Base-by-base conservation (phyloP, 1,140 invertebrate genomes). In the Brachionus angularis region DNA sequence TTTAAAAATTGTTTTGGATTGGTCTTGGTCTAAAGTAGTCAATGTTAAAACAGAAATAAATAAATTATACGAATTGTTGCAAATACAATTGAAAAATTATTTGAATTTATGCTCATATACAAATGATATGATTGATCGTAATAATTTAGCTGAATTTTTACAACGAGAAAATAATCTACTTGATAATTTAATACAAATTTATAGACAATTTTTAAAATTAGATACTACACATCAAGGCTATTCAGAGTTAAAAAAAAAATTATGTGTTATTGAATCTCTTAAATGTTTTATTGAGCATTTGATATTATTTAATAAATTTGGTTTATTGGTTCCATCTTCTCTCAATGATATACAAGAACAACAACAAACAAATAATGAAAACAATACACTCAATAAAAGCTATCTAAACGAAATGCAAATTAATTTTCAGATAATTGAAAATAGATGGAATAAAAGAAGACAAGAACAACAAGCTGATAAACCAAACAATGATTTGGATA, bases 171-270 rank as follows among this genome's bases (percentile, higher is more conserved):
- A 58, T 34, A 58, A 58, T 36, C 21, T 58, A 23, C 14, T 58
- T 3, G 53, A 58, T 34, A 58, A 58, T 39, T 58, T 58, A 23
- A 58, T 58, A 23, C 53, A 58, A 58, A 42, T 58, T 14, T 58
- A 39, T n/a, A 58, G 39, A 23, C 53, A 58, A 23, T 58, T 58
- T 58, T 1, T 58, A 2, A 58, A 58, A 25, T 23, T 58, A 23
- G 25, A 58, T 10, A 36, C 53, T 21, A 58, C 53, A 18, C 18
- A 25, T 1, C 33, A 58, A 36, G 53, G 53, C 33, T 23, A 58
- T 21, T 31, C 21, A 0, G 16, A 58, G 7, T 12, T 58, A 12
- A 58, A 58, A 31, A 58, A 58, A 39, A 58, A 58, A 39, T 23
- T 58, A 25, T 58, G 53, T 23, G 8, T 33, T 23, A 14, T 58